phyloP scores from a whole-genome alignment of 2,888 invertebrate species.

The Acleris literana region DNA sequence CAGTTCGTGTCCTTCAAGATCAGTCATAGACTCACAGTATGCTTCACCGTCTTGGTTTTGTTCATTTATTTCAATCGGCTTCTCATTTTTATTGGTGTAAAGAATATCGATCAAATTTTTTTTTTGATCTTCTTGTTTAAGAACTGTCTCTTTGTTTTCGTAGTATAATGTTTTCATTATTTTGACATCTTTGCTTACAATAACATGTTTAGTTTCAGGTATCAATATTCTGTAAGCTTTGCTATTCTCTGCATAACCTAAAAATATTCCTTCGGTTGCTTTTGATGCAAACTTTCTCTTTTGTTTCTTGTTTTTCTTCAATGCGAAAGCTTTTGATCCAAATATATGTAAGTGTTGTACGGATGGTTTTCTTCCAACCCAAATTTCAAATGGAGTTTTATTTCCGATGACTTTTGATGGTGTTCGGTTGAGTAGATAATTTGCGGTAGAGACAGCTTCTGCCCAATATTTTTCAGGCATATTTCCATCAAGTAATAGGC shows the following conservation, averaged over 20 bases:
- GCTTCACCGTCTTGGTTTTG: not conserved
- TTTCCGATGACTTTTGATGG: slow-evolving; percentile 1
- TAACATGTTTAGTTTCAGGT: not conserved
- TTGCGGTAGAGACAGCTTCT: not conserved
- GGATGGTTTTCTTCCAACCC: not conserved
- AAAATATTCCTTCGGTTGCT: not conserved
- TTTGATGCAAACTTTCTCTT: no score
- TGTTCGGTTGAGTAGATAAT: slow-evolving; percentile 2
- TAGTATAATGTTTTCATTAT: not conserved
- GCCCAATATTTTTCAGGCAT: slow-evolving; percentile 5
- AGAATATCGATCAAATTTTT: not conserved
- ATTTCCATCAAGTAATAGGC: slow-evolving; percentile 4
- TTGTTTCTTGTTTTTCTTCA: no score
- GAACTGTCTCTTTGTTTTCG: not conserved
- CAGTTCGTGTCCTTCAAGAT: not conserved
- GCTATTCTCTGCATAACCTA: not conserved
- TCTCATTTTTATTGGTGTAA: not conserved
- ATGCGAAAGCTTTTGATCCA: no score
- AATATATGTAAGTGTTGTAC: no score
- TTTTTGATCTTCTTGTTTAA: not conserved
- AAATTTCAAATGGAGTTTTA: not conserved
- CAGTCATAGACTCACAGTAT: not conserved
- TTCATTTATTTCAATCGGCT: not conserved
- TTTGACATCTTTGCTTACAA: not conserved
- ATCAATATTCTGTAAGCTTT: not conserved